phyloP scores from a whole-genome alignment of 2,888 invertebrate species.

The Saturnia pavonia region DNA sequence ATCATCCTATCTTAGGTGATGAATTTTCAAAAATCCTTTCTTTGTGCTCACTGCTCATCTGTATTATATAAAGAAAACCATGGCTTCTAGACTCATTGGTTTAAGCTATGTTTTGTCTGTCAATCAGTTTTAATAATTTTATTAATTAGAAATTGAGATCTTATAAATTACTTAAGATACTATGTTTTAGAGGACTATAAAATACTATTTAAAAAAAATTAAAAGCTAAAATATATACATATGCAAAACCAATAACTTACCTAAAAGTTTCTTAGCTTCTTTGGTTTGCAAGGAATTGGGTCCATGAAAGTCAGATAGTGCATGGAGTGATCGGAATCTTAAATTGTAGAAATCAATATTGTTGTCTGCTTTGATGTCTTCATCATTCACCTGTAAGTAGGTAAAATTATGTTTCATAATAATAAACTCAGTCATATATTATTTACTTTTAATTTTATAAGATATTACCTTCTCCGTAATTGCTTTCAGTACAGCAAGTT shows the following conservation, averaged over 20 bases:
- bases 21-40: no score
- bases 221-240: background rate
- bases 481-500: constrained; percentile 82
- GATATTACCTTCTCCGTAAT: constrained; percentile 76
- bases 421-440: background rate
- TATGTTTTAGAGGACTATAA: no score
- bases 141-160: no score
- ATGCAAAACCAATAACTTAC: constrained; percentile 52
- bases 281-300: constrained; percentile 83
- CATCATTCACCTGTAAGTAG: constrained; percentile 63
- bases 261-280: constrained; percentile 84
- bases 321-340: constrained; percentile 83
- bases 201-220: no score
- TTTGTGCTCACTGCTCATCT: no score
- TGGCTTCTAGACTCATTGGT: no score
- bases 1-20: no score
- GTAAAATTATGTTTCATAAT: background rate
- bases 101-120: no score
- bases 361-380: constrained; percentile 76
- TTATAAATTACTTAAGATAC: no score
- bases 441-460: background rate
- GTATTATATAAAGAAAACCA: no score
- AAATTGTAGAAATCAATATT: constrained; percentile 86
- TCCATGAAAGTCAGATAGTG: constrained; percentile 84
- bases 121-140: no score